These are phyloP conservation scores for Elymnias hypermnestra DNA, from an alignment of 1,140 invertebrate genomes.

Conservation along the genomic window DNA sequence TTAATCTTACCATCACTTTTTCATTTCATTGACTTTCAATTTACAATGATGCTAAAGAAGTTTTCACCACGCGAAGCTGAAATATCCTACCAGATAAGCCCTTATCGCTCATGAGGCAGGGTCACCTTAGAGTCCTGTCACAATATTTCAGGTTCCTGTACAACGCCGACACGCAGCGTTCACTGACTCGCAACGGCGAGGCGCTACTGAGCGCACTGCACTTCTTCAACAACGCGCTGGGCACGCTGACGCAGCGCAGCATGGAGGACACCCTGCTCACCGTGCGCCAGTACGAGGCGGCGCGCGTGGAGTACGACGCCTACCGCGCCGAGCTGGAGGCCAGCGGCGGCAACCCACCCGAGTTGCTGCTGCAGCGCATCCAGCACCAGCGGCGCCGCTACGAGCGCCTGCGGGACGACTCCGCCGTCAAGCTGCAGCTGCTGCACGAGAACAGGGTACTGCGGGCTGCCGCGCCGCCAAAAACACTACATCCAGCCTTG, in stretches of 20 bases:
- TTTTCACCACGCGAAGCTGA: no score
- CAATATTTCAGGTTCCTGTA: constrained; percentile 95
- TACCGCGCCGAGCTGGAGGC: constrained; percentile 95
- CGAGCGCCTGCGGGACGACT: constrained; percentile 93
- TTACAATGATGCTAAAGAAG: no score
- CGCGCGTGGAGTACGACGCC: constrained; percentile 97
- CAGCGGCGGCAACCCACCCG: constrained; percentile 78
- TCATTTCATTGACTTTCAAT: no score
- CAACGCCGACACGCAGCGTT: constrained; percentile 96
- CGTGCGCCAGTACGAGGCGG: constrained; percentile 93
- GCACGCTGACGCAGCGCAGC: constrained; percentile 96
- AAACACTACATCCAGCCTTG: no score
- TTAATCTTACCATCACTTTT: no score
- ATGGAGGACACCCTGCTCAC: constrained; percentile 97
- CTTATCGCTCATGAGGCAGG: no score
- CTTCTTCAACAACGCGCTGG: constrained; percentile 97
- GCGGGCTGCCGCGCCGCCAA: no score
- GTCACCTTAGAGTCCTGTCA: no score
- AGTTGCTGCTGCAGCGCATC: constrained; percentile 89
- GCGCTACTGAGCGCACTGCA: constrained; percentile 93
- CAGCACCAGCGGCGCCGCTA: constrained; percentile 91
- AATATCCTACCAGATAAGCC: no score
- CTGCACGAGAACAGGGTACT: constrained; percentile 98
- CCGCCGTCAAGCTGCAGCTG: constrained; percentile 96
- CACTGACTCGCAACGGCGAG: constrained; percentile 95